Evolutionary conservation across 2,113 vertebrate genomes (phyloP).

Genomic region (Perca flavescens): DNA sequence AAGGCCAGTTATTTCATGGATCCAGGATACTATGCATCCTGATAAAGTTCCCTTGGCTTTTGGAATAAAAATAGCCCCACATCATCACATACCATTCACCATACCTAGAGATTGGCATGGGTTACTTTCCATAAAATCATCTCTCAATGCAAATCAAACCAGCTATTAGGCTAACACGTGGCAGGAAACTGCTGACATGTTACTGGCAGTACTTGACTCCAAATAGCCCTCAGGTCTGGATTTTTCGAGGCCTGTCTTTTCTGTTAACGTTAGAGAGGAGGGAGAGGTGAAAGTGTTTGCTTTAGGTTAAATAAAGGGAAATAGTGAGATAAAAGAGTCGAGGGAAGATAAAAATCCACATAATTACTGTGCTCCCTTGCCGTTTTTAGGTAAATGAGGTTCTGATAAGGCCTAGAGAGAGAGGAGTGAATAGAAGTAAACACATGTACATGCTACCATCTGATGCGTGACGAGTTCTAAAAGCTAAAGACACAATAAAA

Average conservation of each 20-base stretch:
- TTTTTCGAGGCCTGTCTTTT: neutral
- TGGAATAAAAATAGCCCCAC: no score
- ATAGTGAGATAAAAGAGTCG: neutral
- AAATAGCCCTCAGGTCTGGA: neutral
- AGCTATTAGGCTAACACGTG: no score
- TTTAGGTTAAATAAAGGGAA: conserved; percentile 10
- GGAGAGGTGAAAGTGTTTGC: neutral
- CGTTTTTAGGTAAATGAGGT: conserved; percentile 45
- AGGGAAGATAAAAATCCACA: neutral
- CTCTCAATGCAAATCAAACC: no score
- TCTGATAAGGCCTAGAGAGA: conserved; percentile 37
- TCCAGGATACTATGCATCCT: no score
- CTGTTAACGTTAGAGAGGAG: neutral
- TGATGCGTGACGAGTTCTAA: neutral
- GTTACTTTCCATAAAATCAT: no score
- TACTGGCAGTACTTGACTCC: neutral
- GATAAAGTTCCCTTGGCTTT: no score
- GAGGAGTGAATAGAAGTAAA: neutral
- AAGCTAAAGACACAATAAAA: neutral
- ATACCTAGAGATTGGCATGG: no score
- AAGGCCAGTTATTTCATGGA: no score
- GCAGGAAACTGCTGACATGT: neutral
- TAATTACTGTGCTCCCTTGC: neutral
- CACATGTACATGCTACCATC: neutral
- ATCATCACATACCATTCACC: no score